phyloP scores from a whole-genome alignment of 2,113 vertebrate species.

The Andinoacara biseriatus region DNA sequence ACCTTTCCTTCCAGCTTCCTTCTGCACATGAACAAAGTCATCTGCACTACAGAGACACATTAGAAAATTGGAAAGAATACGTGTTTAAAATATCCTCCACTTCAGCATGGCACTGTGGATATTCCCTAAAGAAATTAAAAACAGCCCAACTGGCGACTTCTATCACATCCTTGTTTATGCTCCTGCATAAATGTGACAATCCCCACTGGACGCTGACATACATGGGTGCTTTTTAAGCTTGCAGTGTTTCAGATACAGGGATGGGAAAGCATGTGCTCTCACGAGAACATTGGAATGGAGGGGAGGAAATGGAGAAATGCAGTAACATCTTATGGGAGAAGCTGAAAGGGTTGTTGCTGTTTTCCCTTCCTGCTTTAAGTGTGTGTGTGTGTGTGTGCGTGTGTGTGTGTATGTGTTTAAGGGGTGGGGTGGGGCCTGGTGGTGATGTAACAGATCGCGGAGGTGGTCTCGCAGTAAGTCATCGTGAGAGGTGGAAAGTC shows the following conservation, averaged over 20 bases:
- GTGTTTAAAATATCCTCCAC: conserved; percentile 46
- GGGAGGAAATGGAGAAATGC: not conserved
- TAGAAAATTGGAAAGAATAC: conserved; percentile 27
- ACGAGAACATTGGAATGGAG: not conserved
- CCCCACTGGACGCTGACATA: conserved; percentile 56
- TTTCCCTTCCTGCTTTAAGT: conserved; percentile 14
- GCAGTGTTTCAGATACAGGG: conserved; percentile 44
- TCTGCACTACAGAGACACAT: conserved; percentile 50
- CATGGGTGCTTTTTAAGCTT: conserved; percentile 65
- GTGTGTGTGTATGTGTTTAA: too few species aligned
- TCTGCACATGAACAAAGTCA: conserved; percentile 29
- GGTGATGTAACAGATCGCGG: too few species aligned
- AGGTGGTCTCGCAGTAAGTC: too few species aligned
- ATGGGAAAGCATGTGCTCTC: conserved; percentile 16
- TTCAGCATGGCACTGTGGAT: not conserved
- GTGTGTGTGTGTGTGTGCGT: not conserved
- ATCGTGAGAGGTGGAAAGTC: too few species aligned
- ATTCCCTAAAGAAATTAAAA: conserved; percentile 67
- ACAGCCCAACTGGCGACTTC: conserved; percentile 41
- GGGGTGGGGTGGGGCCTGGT: too few species aligned
- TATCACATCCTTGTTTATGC: conserved; percentile 48
- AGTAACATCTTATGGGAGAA: conserved; percentile 13
- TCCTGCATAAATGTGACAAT: conserved; percentile 51
- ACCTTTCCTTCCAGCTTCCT: conserved; percentile 8
- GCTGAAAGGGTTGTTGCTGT: conserved; percentile 18